Evolutionary conservation across 2,888 invertebrate species (phyloP), one percentile per base, ranked within the genome.

Genomic region (Cheilosia vulpina): DNA sequence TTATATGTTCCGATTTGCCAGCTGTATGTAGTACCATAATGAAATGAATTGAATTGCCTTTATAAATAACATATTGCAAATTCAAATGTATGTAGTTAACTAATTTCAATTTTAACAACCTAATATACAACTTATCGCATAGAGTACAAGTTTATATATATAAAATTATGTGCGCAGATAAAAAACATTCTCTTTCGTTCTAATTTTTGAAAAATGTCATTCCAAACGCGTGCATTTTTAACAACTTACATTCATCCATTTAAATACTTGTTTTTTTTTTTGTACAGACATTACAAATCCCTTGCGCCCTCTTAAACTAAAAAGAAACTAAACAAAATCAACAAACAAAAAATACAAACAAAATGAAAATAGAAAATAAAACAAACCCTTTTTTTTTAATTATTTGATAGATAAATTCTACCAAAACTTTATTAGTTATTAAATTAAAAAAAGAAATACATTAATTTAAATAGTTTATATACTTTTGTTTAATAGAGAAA

Each of bases 271-370:
- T n/a, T n/a, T 69, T 19, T 62, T 69, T 55, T 43, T 27, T 27
- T 27, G 27, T 50, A 57, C 65, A 73, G 21, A 62, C 53, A 68
- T 52, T 66, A 45, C 21, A 47, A 19, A 17, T 72, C 24, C 85
- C 85, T 81, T 85, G 85, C 85, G 85, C 85, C 85, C 85, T 19
- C 24, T 66, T 1, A 34, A 76, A 80, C 45, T 17, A 19, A 79
- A 80, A 47, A 52, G 7, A 13, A 15, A 43, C 19, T 38, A 62
- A 21, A 17, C 2, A 19, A 62, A n/a, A 50, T 17, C 17, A 11
- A 2, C 21, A 21, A 21, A 21, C 0, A 34, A 45, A 41, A 13
- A 41, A 7, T n/a, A 6, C 2, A 41, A 60, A 24, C n/a, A 50
- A 41, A 34, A 53, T 58, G 24, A 24, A 17, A 34, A 2, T 11